phyloP scores from a whole-genome alignment of 1,140 invertebrate species.

The Drosophila melanica region DNA sequence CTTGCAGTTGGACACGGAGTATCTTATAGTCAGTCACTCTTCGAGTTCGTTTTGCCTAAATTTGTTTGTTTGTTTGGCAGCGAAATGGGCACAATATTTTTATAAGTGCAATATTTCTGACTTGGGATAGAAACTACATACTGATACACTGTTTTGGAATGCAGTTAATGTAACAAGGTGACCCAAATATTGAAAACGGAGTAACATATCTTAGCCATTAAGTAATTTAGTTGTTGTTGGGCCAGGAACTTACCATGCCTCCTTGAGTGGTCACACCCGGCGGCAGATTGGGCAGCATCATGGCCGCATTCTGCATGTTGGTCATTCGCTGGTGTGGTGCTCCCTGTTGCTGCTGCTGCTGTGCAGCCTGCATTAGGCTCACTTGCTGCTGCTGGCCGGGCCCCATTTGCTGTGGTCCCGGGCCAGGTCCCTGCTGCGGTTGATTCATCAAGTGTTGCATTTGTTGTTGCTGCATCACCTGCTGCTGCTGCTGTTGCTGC shows the following conservation, averaged over 20 bases:
- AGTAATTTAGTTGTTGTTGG: no score
- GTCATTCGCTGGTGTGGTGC: constrained; percentile 77
- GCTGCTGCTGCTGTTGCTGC: constrained; percentile 85
- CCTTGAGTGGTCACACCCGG: constrained; percentile 84
- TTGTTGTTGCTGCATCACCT: constrained; percentile 84
- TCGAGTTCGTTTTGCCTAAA: no score
- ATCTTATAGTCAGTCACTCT: no score
- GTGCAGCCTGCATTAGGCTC: constrained; percentile 54
- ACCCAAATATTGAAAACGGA: no score
- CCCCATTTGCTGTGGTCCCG: constrained; percentile 84
- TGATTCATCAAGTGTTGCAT: constrained; percentile 85
- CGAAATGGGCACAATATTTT: no score
- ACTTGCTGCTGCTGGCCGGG: constrained; percentile 74
- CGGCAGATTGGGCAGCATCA: constrained; percentile 75
- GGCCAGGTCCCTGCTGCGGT: constrained; percentile 85
- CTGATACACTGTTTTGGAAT: no score
- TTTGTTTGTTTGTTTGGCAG: no score
- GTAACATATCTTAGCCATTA: no score
- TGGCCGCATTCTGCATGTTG: constrained; percentile 72
- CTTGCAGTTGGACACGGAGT: no score
- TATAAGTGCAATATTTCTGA: no score
- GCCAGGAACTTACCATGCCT: constrained; percentile 79
- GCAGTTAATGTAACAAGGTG: no score
- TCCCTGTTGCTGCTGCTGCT: constrained; percentile 56
- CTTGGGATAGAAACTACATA: no score